These are phyloP conservation scores for Nysson spinosus DNA, from an alignment of 2,888 invertebrate species.

Conservation along the genomic window DNA sequence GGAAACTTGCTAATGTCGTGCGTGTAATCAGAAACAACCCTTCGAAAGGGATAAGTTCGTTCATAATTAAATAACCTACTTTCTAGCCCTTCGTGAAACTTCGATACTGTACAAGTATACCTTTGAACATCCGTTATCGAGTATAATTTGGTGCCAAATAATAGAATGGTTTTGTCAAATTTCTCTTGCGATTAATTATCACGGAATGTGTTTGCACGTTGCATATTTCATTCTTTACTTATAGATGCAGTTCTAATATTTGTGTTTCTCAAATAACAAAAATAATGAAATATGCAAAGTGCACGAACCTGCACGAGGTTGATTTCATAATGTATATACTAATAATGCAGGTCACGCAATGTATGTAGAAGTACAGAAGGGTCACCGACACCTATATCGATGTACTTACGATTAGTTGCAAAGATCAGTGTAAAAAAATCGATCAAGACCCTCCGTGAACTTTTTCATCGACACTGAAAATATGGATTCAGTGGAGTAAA, in stretches of 20 bases:
- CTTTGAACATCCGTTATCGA: not conserved
- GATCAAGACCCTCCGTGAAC: not conserved
- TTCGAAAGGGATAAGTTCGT: constrained; percentile 7
- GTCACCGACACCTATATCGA: constrained; percentile 27
- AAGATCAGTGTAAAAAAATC: constrained; percentile 5
- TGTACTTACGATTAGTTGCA: not conserved
- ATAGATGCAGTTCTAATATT: too few relatives aligned
- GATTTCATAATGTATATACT: too few relatives aligned
- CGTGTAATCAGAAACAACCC: constrained; percentile 16
- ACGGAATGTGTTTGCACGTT: too few relatives aligned
- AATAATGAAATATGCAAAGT: too few relatives aligned
- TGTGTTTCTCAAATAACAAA: too few relatives aligned
- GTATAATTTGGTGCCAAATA: constrained; percentile 1
- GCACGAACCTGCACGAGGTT: too few relatives aligned
- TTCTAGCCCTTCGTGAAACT: constrained; percentile 7
- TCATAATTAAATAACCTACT: constrained; percentile 23
- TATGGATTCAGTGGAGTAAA: too few relatives aligned
- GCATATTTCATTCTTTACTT: too few relatives aligned
- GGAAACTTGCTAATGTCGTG: constrained; percentile 1
- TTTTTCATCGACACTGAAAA: not conserved
- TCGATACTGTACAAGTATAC: constrained; percentile 5
- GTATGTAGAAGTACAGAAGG: constrained; percentile 17
- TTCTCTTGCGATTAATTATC: too few relatives aligned
- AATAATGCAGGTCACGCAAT: not conserved
- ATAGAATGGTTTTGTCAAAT: not conserved